Evolutionary conservation across 2,797 vertebrate species (phyloP).

Genomic region (Allobates femoralis): DNA sequence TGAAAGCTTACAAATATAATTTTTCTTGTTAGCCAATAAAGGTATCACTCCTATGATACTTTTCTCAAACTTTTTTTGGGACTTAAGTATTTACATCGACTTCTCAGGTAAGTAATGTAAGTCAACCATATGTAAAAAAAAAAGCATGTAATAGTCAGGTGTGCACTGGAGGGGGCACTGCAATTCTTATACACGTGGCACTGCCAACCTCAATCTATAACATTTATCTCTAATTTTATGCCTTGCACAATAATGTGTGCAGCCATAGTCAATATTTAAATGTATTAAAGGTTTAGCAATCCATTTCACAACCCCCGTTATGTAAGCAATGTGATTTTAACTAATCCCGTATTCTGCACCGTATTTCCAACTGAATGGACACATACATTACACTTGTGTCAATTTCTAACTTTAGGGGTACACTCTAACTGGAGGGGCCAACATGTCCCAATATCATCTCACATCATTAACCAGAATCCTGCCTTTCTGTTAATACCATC

Average conservation of each 20-base stretch:
- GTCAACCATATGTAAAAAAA: neutral
- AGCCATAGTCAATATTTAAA: neutral
- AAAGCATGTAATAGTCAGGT: neutral
- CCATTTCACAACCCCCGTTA: neutral
- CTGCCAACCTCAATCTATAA: neutral
- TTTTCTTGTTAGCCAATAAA: no score
- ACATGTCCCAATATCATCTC: no score
- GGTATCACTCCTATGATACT: no score
- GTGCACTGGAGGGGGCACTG: constrained; percentile 38
- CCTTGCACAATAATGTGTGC: neutral
- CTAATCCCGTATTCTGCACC: neutral
- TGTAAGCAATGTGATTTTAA: neutral
- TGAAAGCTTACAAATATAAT: no score
- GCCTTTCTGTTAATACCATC: no score
- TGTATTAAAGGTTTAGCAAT: neutral
- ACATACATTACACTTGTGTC: no score
- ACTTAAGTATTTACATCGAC: no score
- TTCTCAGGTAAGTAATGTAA: neutral
- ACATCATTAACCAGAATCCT: no score
- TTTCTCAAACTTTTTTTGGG: no score
- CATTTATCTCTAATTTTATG: neutral
- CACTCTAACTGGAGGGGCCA: no score
- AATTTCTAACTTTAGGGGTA: no score
- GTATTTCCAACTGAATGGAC: no score
- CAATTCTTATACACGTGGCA: neutral